Conservation (phyloP, 2,888 invertebrate species). For the Antheraea yamamai region DNA sequence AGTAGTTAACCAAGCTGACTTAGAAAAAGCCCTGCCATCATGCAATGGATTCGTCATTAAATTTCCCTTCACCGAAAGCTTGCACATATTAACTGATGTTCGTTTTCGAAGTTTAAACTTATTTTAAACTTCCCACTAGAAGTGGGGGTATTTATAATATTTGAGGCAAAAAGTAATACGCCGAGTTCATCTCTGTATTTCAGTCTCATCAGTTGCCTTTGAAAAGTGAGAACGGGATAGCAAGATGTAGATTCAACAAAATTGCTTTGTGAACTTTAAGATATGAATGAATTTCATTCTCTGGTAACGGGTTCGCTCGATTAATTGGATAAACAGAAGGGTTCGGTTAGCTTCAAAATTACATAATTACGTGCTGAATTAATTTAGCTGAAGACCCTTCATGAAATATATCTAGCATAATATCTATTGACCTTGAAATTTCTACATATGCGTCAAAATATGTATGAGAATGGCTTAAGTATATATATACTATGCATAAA, state of each 20-base stretch:
- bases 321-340: constrained; percentile 56
- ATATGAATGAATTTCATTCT: constrained; percentile 53
- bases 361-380: constrained; percentile 29
- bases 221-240: constrained; percentile 39
- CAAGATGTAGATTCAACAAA: constrained; percentile 37
- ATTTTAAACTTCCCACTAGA: not conserved
- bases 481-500: too few species aligned
- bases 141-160: not conserved
- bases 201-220: constrained; percentile 36
- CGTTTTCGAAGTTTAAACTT: not conserved
- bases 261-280: constrained; percentile 55
- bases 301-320: constrained; percentile 46
- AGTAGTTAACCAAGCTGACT: not conserved
- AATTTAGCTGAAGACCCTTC: constrained; percentile 30
- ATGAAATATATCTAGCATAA: constrained; percentile 21
- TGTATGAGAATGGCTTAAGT: too few species aligned
- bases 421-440: not conserved
- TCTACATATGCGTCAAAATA: not conserved
- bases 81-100: not conserved
- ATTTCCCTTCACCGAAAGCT: not conserved
- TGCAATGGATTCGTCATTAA: not conserved
- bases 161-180: not conserved
- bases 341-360: constrained; percentile 40
- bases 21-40: not conserved
- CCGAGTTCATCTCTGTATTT: constrained; percentile 8